Conservation (phyloP, 2,888 invertebrate genomes). For the Penaeus monodon region DNA sequence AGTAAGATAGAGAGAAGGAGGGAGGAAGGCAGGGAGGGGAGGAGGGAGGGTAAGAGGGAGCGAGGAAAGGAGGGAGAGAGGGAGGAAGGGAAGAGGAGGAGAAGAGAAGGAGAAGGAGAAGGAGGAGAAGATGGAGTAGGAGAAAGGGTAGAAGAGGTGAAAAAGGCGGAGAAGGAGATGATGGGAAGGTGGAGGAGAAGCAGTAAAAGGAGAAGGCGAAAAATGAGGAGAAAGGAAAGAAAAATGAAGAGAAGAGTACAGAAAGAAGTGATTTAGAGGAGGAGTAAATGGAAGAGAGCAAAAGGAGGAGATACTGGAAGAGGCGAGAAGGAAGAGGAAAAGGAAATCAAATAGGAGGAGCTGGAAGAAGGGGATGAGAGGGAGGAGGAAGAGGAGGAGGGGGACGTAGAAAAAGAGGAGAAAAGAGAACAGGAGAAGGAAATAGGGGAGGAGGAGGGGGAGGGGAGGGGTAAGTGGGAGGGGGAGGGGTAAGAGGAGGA, state of each 20-base stretch:
- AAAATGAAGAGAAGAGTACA: too few species aligned
- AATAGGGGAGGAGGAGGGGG: not conserved
- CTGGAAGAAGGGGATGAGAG: not conserved
- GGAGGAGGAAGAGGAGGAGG: not conserved
- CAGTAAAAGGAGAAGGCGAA: too few species aligned
- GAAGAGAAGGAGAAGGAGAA: not conserved
- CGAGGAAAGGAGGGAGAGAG: not conserved
- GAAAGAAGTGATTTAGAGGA: too few species aligned
- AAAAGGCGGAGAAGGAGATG: too few species aligned
- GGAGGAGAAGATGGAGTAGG: not conserved
- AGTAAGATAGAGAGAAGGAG: too few species aligned
- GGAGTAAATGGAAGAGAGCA: too few species aligned
- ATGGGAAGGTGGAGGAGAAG: too few species aligned
- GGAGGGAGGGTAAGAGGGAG: too few species aligned
- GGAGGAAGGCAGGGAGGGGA: fast-evolving
- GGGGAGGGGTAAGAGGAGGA: not conserved
- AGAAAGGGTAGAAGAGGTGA: too few species aligned
- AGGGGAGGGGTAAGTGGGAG: not conserved
- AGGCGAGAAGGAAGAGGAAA: not conserved
- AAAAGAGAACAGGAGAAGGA: not conserved
- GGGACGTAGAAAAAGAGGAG: not conserved
- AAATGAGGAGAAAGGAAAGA: too few species aligned
- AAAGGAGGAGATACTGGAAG: not conserved
- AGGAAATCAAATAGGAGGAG: too few species aligned
- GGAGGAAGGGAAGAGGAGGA: too few species aligned